Conservation (phyloP, 2,888 invertebrate genomes). For the Tortricodes alternella region DNA sequence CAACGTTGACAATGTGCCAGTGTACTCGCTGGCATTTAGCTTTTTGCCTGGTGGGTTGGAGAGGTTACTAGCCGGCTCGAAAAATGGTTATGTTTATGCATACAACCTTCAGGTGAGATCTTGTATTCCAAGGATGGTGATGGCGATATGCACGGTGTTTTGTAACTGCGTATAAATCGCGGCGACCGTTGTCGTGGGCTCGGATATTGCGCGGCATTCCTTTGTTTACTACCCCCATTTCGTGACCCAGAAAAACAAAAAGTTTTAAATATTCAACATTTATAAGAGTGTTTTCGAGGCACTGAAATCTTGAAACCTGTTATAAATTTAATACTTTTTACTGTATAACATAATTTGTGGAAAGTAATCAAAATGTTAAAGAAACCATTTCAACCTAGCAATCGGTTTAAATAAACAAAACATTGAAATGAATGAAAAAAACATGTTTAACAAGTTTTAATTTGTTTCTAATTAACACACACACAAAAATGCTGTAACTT, state of each 20-base stretch:
- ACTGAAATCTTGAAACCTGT: too few species aligned
- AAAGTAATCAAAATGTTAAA: too few species aligned
- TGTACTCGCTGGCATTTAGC: conserved; percentile 88
- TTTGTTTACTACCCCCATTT: conserved; percentile 72
- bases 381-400: too few species aligned
- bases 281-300: not conserved
- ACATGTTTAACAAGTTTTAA: too few species aligned
- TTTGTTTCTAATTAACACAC: too few species aligned
- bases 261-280: conserved; percentile 6
- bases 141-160: conserved; percentile 34
- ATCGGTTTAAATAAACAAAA: too few species aligned
- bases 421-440: too few species aligned
- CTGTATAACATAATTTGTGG: too few species aligned
- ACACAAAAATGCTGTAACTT: too few species aligned
- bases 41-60: conserved; percentile 82
- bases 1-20: conserved; percentile 86
- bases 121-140: conserved; percentile 53
- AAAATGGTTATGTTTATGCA: conserved; percentile 88
- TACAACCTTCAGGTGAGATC: conserved; percentile 90
- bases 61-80: conserved; percentile 87
- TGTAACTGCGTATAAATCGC: conserved; percentile 43
- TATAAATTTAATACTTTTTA: too few species aligned
- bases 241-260: conserved; percentile 65
- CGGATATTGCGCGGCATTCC: conserved; percentile 48
- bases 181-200: conserved; percentile 40